phyloP scores from a whole-genome alignment of 2,113 vertebrate genomes.

The Thamnaconus septentrionalis region DNA sequence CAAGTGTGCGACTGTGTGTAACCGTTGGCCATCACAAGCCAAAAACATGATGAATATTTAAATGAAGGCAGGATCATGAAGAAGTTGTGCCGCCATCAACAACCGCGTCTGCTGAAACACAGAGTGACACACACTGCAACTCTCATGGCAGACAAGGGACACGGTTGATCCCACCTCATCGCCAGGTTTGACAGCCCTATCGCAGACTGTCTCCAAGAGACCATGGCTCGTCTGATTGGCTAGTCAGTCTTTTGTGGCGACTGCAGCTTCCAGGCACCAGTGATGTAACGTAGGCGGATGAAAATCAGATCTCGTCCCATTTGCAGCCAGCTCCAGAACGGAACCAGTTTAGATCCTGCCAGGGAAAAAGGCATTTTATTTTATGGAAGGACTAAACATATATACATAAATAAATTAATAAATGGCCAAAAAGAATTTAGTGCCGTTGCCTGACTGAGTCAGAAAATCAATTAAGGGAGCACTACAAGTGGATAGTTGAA shows the following conservation, averaged over 20 bases:
- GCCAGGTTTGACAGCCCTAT: constrained; percentile 19
- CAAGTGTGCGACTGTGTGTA: constrained; percentile 13
- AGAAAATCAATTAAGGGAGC: too few relatives aligned
- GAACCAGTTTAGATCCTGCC: constrained; percentile 94
- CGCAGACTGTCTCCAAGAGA: constrained; percentile 22
- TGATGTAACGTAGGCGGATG: constrained; percentile 93
- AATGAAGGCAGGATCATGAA: constrained; percentile 35
- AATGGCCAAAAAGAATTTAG: too few relatives aligned
- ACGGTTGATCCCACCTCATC: constrained; percentile 25
- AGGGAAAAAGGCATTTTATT: constrained; percentile 25
- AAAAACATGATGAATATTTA: constrained; percentile 5
- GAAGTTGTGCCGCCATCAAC: background rate
- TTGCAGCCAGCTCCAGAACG: constrained; percentile 98
- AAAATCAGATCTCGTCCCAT: constrained; percentile 95
- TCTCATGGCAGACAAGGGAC: constrained; percentile 20
- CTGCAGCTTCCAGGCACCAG: constrained; percentile 90
- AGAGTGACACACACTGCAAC: too few relatives aligned
- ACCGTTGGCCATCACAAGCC: constrained; percentile 40
- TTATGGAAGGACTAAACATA: background rate
- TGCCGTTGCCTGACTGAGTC: too few relatives aligned
- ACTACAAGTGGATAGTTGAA: too few relatives aligned
- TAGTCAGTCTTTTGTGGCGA: constrained; percentile 83
- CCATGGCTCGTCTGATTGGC: constrained; percentile 44
- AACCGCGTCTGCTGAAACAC: too few relatives aligned
- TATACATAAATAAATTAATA: too few relatives aligned